These are phyloP conservation scores for Nansenia antarctica DNA, from an alignment of 2,113 vertebrate genomes.

Conservation along the genomic window DNA sequence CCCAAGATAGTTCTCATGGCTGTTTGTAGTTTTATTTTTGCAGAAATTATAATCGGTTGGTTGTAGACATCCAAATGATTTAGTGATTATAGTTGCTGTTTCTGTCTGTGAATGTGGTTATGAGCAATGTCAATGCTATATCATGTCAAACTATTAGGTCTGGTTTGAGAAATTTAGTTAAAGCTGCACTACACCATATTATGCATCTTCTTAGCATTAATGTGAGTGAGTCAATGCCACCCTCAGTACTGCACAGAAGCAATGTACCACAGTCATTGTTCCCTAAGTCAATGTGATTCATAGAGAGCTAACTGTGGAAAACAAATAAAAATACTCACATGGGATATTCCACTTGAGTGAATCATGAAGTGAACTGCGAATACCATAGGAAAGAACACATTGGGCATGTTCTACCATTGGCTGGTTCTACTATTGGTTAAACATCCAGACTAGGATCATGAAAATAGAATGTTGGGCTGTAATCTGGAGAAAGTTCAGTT, in stretches of 20 bases:
- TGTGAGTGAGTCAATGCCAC: constrained; percentile 10
- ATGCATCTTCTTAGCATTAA: background rate
- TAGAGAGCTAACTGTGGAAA: constrained; percentile 39
- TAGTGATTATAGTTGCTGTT: background rate
- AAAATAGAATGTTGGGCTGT: too few relatives aligned
- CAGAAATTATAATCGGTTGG: background rate
- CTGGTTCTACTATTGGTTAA: constrained; percentile 1
- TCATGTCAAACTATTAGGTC: background rate
- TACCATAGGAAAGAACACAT: background rate
- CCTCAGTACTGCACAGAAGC: background rate
- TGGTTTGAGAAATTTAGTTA: background rate
- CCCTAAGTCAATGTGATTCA: constrained; percentile 41
- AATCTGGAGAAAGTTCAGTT: background rate
- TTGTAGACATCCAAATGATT: background rate
- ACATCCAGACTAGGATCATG: too few relatives aligned
- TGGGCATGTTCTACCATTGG: background rate
- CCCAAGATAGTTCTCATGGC: constrained; percentile 21
- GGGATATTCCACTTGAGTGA: constrained; percentile 30
- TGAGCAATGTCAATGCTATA: background rate
- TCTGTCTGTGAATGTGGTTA: background rate
- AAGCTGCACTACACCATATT: background rate
- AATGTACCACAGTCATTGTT: constrained; percentile 8
- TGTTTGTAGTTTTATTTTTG: background rate
- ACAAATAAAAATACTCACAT: constrained; percentile 29
- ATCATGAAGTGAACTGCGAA: background rate